Conservation (phyloP, 2,888 invertebrate genomes). For the Adelphocoris suturalis region DNA sequence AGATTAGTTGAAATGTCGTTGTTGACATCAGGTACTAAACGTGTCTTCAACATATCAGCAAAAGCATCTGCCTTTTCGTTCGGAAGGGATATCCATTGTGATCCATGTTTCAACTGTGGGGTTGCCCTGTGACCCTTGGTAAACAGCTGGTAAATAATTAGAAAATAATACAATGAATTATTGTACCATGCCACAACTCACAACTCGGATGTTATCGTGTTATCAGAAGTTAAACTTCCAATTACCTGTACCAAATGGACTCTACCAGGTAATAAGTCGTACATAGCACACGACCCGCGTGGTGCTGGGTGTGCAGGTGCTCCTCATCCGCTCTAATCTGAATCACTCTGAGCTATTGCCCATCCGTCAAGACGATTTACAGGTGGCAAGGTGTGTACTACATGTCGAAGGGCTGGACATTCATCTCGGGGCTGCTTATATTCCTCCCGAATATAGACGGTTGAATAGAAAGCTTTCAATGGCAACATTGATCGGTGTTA, state of each 20-base stretch:
- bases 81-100: too few relatives aligned
- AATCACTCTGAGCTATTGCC: constrained; percentile 21
- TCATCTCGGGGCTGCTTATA: constrained; percentile 12
- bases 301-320: not conserved
- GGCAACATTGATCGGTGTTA: not conserved
- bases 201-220: not conserved
- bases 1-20: too few relatives aligned
- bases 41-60: too few relatives aligned
- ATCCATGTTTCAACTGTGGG: too few relatives aligned
- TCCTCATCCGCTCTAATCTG: not conserved
- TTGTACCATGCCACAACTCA: not conserved
- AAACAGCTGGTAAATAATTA: too few relatives aligned
- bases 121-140: too few relatives aligned
- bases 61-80: too few relatives aligned
- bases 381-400: not conserved
- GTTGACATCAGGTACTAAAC: too few relatives aligned
- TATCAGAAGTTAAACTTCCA: constrained; percentile 21
- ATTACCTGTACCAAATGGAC: constrained; percentile 13
- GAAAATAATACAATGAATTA: not conserved
- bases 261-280: not conserved
- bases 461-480: not conserved
- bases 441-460: constrained; percentile 10
- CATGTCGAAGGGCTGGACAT: constrained; percentile 6
- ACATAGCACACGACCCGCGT: not conserved
- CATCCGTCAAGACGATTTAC: constrained; percentile 4